Evolutionary conservation across 2,113 vertebrate species (phyloP).

Genomic region (Tetraodon nigroviridis): DNA sequence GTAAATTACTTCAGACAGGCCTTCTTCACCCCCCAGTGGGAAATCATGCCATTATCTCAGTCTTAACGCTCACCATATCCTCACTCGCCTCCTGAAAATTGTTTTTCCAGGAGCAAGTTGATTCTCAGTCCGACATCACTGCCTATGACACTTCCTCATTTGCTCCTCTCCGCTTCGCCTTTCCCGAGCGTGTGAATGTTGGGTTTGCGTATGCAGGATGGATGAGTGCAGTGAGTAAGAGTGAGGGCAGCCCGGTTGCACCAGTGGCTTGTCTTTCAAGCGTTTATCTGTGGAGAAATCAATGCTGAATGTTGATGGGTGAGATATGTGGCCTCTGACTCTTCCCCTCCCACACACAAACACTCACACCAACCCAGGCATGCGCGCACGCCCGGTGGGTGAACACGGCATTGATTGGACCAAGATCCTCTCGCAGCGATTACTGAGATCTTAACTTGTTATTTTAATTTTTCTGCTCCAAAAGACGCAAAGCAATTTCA

Average conservation of each 20-base stretch:
- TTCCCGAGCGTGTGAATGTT: slow-evolving; percentile 37
- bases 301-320: slow-evolving; percentile 64
- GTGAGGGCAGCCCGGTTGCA: slow-evolving; percentile 48
- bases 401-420: slow-evolving; percentile 58
- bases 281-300: slow-evolving; percentile 61
- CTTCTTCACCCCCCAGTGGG: slow-evolving; percentile 1
- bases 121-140: slow-evolving; percentile 41
- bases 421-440: slow-evolving; percentile 55
- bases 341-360: slow-evolving; percentile 51
- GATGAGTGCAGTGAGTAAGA: slow-evolving; percentile 45
- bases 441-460: slow-evolving; percentile 58
- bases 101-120: slow-evolving; percentile 27
- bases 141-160: slow-evolving; percentile 36
- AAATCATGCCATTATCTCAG: slow-evolving; percentile 23
- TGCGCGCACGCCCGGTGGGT: slow-evolving; percentile 32
- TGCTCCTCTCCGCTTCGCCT: slow-evolving; percentile 37
- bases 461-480: slow-evolving; percentile 43
- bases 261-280: slow-evolving; percentile 54
- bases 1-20: slow-evolving; percentile 24
- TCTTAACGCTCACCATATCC: slow-evolving; percentile 14
- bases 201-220: slow-evolving; percentile 36
- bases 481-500: slow-evolving; percentile 31
- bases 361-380: slow-evolving; percentile 17
- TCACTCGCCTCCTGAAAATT: slow-evolving; percentile 22
- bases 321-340: slow-evolving; percentile 63